Conservation (phyloP, 2,113 vertebrate species). For the Condylura cristata region DNA sequence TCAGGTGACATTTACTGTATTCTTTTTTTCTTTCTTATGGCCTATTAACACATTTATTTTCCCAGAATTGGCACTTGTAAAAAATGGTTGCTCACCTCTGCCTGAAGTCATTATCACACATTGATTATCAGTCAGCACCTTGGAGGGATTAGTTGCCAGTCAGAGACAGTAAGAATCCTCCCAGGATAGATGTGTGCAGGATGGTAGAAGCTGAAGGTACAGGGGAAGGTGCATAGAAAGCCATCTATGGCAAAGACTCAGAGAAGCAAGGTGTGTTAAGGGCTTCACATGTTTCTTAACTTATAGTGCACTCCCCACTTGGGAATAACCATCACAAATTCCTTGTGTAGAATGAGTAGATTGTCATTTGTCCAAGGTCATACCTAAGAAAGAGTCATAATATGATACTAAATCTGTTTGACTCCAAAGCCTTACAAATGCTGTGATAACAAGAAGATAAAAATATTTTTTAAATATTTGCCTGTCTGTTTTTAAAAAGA, state of each 20-base stretch:
- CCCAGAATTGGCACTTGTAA: slow-evolving; percentile 71
- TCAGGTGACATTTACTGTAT: slow-evolving; percentile 19
- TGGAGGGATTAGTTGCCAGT: slow-evolving; percentile 62
- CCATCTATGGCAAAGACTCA: neutral
- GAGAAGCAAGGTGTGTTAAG: neutral
- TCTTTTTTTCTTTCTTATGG: neutral
- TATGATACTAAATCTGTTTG: neutral
- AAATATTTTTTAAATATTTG: neutral
- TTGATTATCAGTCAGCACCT: slow-evolving; percentile 76
- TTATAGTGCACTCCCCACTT: neutral
- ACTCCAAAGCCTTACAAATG: neutral
- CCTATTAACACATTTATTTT: slow-evolving; percentile 76
- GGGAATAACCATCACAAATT: neutral
- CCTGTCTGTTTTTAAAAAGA: neutral
- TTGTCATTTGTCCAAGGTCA: neutral
- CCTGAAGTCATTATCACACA: slow-evolving; percentile 73
- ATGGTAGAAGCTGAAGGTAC: neutral
- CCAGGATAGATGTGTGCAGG: neutral
- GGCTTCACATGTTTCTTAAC: neutral
- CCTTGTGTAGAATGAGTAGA: neutral
- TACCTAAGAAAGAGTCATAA: neutral
- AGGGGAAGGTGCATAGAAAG: neutral
- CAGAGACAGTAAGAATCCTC: slow-evolving; percentile 35
- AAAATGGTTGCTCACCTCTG: slow-evolving; percentile 72
- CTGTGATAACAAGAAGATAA: neutral